phyloP scores from a whole-genome alignment of 2,888 invertebrate genomes.

The Machimus atricapillus region DNA sequence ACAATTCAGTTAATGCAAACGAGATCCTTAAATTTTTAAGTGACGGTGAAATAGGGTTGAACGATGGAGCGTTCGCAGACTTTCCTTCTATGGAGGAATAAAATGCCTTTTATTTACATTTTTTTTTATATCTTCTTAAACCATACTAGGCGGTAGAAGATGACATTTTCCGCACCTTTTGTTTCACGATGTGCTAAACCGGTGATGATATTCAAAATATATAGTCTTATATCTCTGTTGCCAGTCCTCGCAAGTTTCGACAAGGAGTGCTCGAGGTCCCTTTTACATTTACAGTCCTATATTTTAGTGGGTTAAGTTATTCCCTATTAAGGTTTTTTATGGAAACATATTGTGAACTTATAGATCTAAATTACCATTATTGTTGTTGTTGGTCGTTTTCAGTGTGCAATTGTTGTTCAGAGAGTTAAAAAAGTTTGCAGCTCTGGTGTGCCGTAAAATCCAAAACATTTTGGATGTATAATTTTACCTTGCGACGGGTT shows the following conservation, averaged over 20 bases:
- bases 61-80: neutral
- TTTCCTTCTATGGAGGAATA: neutral
- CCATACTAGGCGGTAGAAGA: neutral
- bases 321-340: neutral
- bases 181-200: neutral
- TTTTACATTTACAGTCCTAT: neutral
- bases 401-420: conserved; percentile 56
- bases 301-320: neutral
- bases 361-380: conserved; percentile 41
- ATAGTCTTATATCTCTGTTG: neutral
- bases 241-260: neutral
- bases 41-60: neutral
- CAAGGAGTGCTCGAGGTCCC: neutral
- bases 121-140: neutral
- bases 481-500: neutral
- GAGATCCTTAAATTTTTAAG: neutral
- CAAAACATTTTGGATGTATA: conserved; percentile 54
- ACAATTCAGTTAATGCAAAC: neutral
- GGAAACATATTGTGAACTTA: neutral
- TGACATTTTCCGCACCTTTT: neutral
- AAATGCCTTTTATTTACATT: neutral
- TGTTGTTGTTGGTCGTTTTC: conserved; percentile 50
- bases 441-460: conserved; percentile 57
- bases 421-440: conserved; percentile 57
- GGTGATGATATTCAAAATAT: neutral